Percentiles rank a stretch among this genome's conserved stretches.
These are phyloP conservation scores for Netelia fuscicornis DNA, from an alignment of 2,888 invertebrate genomes.

Conservation along the genomic window DNA sequence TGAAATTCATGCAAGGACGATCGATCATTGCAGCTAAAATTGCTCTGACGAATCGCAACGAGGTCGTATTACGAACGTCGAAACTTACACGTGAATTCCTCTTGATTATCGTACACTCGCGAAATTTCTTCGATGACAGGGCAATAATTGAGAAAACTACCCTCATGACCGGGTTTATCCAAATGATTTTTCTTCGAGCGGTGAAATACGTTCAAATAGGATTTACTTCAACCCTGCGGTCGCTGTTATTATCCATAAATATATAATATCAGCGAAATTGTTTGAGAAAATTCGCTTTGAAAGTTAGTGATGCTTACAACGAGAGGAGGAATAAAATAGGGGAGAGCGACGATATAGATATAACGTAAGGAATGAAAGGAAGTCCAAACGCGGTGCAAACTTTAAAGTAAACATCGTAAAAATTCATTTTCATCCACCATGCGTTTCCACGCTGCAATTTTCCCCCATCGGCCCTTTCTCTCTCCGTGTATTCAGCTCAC, in stretches of 20 bases:
- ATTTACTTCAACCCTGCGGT: slow-evolving; percentile 16
- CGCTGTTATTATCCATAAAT: slow-evolving; percentile 26
- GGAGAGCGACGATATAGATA: slow-evolving; percentile 29
- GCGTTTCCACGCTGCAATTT: slow-evolving; percentile 62
- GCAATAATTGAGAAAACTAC: too few relatives aligned
- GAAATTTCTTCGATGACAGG: too few relatives aligned
- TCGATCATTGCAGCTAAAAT: slow-evolving; percentile 25
- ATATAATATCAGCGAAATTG: slow-evolving; percentile 48
- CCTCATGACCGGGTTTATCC: neutral
- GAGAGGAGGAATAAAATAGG: slow-evolving; percentile 48
- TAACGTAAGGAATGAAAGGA: slow-evolving; percentile 50
- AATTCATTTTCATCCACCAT: slow-evolving; percentile 71
- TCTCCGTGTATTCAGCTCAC: slow-evolving; percentile 55
- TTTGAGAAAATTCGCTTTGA: slow-evolving; percentile 54
- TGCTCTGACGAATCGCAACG: neutral
- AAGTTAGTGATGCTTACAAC: slow-evolving; percentile 61
- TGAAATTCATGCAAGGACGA: neutral
- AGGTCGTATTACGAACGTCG: neutral
- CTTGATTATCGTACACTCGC: too few relatives aligned
- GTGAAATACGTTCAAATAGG: slow-evolving; percentile 23
- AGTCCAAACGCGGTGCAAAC: slow-evolving; percentile 69
- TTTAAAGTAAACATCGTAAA: slow-evolving; percentile 75
- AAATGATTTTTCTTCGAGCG: neutral
- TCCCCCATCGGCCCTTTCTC: slow-evolving; percentile 65
- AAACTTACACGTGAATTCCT: neutral